Conservation (phyloP, 2,113 vertebrate genomes). For the Saguinus imperator region DNA sequence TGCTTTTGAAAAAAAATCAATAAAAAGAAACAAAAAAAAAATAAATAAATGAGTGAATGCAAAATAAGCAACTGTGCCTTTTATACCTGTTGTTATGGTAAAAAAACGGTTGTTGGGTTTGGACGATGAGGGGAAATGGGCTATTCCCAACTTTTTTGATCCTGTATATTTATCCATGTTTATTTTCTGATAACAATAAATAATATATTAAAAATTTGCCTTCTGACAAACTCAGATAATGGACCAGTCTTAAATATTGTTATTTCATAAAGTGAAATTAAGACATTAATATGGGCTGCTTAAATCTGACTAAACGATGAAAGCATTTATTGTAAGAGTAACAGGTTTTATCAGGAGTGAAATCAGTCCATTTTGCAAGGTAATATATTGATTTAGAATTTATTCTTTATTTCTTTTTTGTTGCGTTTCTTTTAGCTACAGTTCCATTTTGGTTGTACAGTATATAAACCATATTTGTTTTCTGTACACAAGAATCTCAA, state of each 20-base stretch:
- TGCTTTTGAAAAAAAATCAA: conserved; percentile 91
- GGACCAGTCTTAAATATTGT: conserved; percentile 88
- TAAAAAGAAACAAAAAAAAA: conserved; percentile 79
- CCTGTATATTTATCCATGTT: conserved; percentile 89
- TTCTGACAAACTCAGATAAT: conserved; percentile 91
- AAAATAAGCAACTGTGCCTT: conserved; percentile 99
- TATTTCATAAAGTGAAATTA: conserved; percentile 77
- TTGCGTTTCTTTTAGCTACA: conserved; percentile 61
- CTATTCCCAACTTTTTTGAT: conserved; percentile 88
- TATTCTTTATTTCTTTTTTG: conserved; percentile 15
- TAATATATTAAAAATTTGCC: conserved; percentile 88
- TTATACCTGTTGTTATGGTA: conserved; percentile 97
- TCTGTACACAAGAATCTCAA: conserved; percentile 76
- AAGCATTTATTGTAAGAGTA: conserved; percentile 47
- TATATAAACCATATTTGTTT: conserved; percentile 74
- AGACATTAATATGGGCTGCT: conserved; percentile 73
- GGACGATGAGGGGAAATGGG: conserved; percentile 89
- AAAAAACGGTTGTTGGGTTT: conserved; percentile 90
- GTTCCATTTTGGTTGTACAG: conserved; percentile 78
- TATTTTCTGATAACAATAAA: conserved; percentile 88
- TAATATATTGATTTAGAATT: conserved; percentile 65
- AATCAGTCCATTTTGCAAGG: conserved; percentile 73
- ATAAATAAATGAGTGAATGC: conserved; percentile 94
- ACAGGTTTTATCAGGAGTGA: conserved; percentile 68
- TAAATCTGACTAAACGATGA: conserved; percentile 64